phyloP scores from a whole-genome alignment of 2,797 vertebrate species.

The Xenentodon cancila region DNA sequence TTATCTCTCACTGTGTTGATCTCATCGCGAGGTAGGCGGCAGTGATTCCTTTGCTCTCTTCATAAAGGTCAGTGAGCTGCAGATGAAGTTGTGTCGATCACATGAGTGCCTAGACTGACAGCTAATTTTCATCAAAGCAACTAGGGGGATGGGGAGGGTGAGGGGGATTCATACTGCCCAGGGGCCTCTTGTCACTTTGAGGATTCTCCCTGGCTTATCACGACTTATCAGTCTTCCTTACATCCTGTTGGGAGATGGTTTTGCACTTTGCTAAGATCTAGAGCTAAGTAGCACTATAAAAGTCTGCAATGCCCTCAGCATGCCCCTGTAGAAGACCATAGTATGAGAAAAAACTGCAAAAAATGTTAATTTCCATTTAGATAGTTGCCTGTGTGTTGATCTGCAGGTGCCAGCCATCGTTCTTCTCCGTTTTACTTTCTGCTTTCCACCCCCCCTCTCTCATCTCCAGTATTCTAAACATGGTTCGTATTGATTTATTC shows the following conservation, averaged over 20 bases:
- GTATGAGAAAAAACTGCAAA: neutral
- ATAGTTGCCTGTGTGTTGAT: conserved; percentile 27
- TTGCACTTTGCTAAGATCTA: conserved; percentile 26
- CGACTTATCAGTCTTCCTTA: conserved; percentile 43
- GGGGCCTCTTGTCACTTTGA: conserved; percentile 32
- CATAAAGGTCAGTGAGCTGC: conserved; percentile 77
- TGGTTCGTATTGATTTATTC: conserved; percentile 76
- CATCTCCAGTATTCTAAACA: conserved; percentile 52
- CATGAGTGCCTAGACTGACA: conserved; percentile 59
- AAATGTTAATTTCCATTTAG: conserved; percentile 26
- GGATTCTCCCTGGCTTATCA: conserved; percentile 48
- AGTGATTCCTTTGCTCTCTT: conserved; percentile 48
- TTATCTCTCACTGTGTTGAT: conserved; percentile 61
- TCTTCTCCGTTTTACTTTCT: conserved; percentile 6
- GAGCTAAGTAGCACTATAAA: conserved; percentile 5
- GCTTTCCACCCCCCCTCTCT: conserved; percentile 22
- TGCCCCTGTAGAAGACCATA: conserved; percentile 1
- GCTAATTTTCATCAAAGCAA: conserved; percentile 76
- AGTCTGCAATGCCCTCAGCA: conserved; percentile 16
- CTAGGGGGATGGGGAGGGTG: conserved; percentile 15
- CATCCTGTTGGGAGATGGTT: conserved; percentile 32
- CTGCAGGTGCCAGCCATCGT: conserved; percentile 10
- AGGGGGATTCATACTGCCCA: conserved; percentile 5
- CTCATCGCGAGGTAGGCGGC: conserved; percentile 47
- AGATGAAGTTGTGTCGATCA: conserved; percentile 73